Evolutionary conservation across 2,113 vertebrate genomes (phyloP).

Genomic region (Clarias gariepinus): DNA sequence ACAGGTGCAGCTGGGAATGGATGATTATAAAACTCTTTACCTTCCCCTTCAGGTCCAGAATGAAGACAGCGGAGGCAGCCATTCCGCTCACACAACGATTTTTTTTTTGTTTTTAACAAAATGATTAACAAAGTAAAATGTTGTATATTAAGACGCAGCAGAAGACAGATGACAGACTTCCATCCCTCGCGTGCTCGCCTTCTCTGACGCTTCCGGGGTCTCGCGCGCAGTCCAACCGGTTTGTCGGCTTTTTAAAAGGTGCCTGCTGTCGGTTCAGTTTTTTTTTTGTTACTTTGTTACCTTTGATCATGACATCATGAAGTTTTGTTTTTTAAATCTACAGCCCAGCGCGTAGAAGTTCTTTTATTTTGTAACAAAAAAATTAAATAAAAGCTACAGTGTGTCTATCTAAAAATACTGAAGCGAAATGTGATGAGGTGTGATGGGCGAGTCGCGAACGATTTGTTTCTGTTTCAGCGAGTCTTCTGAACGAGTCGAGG

Average conservation of each 20-base stretch:
- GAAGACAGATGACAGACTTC: conserved; percentile 11
- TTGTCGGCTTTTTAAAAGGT: conserved; percentile 53
- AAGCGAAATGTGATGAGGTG: neutral
- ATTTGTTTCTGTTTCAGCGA: conserved; percentile 1
- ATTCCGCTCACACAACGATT: conserved; percentile 54
- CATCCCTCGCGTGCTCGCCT: conserved; percentile 31
- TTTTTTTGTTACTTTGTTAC: neutral
- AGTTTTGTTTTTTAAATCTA: neutral
- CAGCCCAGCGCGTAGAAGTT: neutral
- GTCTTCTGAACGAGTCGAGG: neutral
- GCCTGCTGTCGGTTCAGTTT: neutral
- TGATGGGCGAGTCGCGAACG: neutral
- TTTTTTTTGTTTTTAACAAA: too few relatives aligned
- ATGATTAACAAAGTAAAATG: neutral
- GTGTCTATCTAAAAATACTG: neutral
- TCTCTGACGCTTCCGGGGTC: conserved; percentile 60
- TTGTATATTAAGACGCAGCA: neutral
- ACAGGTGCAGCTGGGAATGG: conserved; percentile 44
- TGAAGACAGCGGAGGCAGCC: conserved; percentile 79
- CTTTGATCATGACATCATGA: neutral
- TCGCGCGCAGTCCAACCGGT: conserved; percentile 60
- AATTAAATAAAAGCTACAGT: neutral
- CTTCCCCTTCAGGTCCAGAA: conserved; percentile 82
- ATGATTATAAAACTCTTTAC: conserved; percentile 61
- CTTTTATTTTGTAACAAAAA: too few relatives aligned